These are phyloP conservation scores for Heloderma charlesbogerti DNA, from an alignment of 2,113 vertebrate species.

Conservation along the genomic window DNA sequence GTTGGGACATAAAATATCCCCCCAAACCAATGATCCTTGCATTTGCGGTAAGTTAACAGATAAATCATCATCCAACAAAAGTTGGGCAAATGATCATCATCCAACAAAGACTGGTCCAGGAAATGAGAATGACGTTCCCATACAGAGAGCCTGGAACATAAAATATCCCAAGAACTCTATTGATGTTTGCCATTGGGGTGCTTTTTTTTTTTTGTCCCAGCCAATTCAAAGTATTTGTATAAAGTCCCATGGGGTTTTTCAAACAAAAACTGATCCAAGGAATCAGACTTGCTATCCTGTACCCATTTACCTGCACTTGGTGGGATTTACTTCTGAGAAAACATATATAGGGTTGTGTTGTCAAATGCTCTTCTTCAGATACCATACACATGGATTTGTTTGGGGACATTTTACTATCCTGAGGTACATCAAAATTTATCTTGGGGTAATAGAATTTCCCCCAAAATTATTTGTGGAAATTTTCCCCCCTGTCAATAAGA, in stretches of 20 bases:
- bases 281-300: background rate
- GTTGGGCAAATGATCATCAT: no score
- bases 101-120: no score
- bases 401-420: background rate
- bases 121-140: no score
- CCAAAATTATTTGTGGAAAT: background rate
- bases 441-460: background rate
- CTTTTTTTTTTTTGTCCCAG: background rate
- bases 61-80: no score
- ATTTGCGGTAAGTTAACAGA: no score
- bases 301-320: background rate
- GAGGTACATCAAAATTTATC: background rate
- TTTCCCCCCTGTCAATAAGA: no score
- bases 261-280: background rate
- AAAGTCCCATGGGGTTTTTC: background rate
- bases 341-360: background rate
- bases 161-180: background rate
- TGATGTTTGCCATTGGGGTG: background rate
- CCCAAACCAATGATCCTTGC: no score
- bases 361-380: background rate
- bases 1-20: no score
- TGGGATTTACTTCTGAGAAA: background rate
- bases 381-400: background rate
- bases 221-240: background rate
- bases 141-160: no score